Evolutionary conservation across 1,140 invertebrate genomes (phyloP).

Genomic region (Lasaia peninsularis): DNA sequence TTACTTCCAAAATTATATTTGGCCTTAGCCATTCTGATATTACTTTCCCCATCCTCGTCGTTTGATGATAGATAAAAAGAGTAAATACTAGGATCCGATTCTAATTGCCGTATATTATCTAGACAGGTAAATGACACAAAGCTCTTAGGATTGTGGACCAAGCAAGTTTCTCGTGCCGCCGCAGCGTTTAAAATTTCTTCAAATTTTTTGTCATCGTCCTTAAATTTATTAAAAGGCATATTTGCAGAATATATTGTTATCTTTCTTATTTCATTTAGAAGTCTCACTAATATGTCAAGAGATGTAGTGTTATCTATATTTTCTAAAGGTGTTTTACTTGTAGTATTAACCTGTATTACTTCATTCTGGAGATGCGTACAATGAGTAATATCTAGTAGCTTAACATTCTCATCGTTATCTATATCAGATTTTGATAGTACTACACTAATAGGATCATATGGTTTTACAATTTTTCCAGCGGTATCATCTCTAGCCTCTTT

Average conservation of each 20-base stretch:
- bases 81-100: constrained; percentile 33
- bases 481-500: no score
- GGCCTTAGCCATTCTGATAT: constrained; percentile 12
- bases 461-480: no score
- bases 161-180: constrained; percentile 26
- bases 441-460: no score
- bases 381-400: neutral
- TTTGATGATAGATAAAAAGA: constrained; percentile 33
- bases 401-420: no score
- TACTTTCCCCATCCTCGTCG: constrained; percentile 16
- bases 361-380: neutral
- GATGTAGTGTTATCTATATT: constrained; percentile 48
- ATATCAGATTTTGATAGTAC: no score
- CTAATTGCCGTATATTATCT: constrained; percentile 32
- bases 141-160: constrained; percentile 27
- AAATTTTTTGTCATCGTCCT: constrained; percentile 27
- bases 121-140: constrained; percentile 35
- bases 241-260: constrained; percentile 47
- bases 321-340: constrained; percentile 10
- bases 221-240: constrained; percentile 20
- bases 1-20: neutral
- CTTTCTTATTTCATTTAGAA: constrained; percentile 64
- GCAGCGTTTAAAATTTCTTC: constrained; percentile 38
- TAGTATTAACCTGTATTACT: neutral
- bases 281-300: constrained; percentile 54